Evolutionary conservation across 2,113 vertebrate species (phyloP), one percentile per base, ranked within the genome.

Genomic region (Silurus meridionalis): DNA sequence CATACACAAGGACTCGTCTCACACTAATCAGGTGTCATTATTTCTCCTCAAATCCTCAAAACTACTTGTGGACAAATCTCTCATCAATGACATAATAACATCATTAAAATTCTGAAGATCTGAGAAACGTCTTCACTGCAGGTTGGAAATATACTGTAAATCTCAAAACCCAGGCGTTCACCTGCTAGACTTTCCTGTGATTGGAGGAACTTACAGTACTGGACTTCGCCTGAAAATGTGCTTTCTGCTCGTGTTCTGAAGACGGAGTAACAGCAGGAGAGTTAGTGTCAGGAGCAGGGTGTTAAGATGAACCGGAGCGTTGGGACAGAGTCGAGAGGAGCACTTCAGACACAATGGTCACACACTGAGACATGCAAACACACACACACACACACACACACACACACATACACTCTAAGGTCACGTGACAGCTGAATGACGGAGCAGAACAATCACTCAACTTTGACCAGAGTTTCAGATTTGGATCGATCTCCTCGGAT

Each of bases 231-330:
- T 6, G 4, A 23, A 48, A 55, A 28, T 55, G 2, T 17, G 52
- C 23, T 77, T 25, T 55, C 11, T 25, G 2, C 25, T 7, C 7
- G 11, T 77, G 50, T 17, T 55, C 8, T 61, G 57, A 46, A 61
- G 23, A 15, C 8, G 78, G 57, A 5, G 17, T 61, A 46, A 46
- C 9, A 10, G 57, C 78, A 7, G 25, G 28, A 58, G 52, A 58
- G 52, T 58, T 69, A 85, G 10, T 58, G 78, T 48, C 52, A 66
- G 61, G 64, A 78, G 17, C 75, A 57, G 75, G 63, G 53, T 85
- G 63, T 64, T 80, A 78, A 50, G 53, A 55, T 80, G 75, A 80
- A 63, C 75, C 67, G 25, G 50, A 85, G 55, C 55, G 37, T 61
- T 66, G 69, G 63, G 69, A n/a, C 52, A 48, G 75, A 9, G 50